Percentiles rank a stretch among this genome's conserved stretches.
phyloP scores from a whole-genome alignment of 1,140 invertebrate genomes.

The Micrasema longulum region DNA sequence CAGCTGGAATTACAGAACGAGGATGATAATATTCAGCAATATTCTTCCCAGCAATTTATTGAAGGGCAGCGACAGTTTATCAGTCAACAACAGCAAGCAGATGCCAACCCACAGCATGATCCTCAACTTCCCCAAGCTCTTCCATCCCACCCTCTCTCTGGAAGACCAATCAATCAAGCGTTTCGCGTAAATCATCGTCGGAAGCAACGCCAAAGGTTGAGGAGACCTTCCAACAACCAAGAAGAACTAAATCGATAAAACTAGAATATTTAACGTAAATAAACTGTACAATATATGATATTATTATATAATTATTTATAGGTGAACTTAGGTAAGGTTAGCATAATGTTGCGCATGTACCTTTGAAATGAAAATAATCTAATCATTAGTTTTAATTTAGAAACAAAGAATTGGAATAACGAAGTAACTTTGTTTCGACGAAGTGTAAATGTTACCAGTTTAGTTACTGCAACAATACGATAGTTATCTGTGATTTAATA shows the following conservation, averaged over 20 bases:
- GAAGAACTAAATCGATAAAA: conserved; percentile 8
- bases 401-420: not conserved
- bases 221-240: conserved; percentile 60
- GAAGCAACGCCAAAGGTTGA: conserved; percentile 61
- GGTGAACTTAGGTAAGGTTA: not conserved
- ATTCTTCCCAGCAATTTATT: conserved; percentile 24
- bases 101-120: conserved; percentile 50
- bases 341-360: not conserved
- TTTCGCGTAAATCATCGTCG: conserved; percentile 62
- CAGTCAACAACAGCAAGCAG: conserved; percentile 25
- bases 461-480: not conserved
- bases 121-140: conserved; percentile 58
- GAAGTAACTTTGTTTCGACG: not conserved
- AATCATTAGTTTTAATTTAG: not conserved
- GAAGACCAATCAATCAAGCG: conserved; percentile 46
- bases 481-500: conserved; percentile 26
- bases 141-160: conserved; percentile 43
- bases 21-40: conserved; percentile 4
- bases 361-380: not conserved
- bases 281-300: not conserved
- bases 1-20: conserved; percentile 13
- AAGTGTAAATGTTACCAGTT: not conserved
- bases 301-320: not conserved
- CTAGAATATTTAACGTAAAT: not conserved
- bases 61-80: conserved; percentile 31